Evolutionary conservation across 2,888 invertebrate genomes (phyloP).

Genomic region (Drosophila cognata): DNA sequence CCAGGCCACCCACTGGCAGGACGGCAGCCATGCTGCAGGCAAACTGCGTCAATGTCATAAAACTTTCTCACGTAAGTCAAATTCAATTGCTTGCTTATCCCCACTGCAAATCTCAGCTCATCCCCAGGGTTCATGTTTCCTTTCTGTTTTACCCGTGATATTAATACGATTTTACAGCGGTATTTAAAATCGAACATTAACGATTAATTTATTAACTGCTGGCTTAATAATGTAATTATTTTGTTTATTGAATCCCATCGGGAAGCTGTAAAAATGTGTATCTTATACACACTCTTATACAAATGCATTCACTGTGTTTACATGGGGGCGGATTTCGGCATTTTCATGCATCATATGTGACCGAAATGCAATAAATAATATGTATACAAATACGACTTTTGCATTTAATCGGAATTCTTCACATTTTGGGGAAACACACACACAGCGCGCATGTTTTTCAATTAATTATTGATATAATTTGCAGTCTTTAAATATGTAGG

Average conservation of each 20-base stretch:
- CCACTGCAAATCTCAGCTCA: constrained; percentile 23
- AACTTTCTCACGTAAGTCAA: constrained; percentile 79
- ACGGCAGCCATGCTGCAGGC: constrained; percentile 9
- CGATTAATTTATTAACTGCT: constrained; percentile 42
- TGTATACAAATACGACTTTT: constrained; percentile 28
- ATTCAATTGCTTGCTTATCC: constrained; percentile 41
- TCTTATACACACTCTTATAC: constrained; percentile 3
- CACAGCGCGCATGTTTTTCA: background rate
- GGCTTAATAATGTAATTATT: constrained; percentile 61
- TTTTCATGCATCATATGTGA: constrained; percentile 8
- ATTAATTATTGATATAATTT: background rate
- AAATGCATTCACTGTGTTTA: background rate
- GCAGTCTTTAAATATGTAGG: constrained; percentile 1
- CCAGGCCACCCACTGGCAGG: constrained; percentile 14
- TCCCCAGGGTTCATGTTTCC: constrained; percentile 12
- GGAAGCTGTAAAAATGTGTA: constrained; percentile 15
- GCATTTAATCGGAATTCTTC: constrained; percentile 25
- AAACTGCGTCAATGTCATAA: constrained; percentile 71
- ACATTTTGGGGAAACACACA: constrained; percentile 34
- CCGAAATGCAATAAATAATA: constrained; percentile 21
- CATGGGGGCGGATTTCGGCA: background rate
- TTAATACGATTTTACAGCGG: constrained; percentile 43
- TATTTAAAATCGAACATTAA: constrained; percentile 42
- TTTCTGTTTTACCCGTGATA: constrained; percentile 7
- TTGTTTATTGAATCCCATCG: constrained; percentile 19